phyloP scores from a whole-genome alignment of 2,797 vertebrate genomes.

The Phataginus tricuspis region DNA sequence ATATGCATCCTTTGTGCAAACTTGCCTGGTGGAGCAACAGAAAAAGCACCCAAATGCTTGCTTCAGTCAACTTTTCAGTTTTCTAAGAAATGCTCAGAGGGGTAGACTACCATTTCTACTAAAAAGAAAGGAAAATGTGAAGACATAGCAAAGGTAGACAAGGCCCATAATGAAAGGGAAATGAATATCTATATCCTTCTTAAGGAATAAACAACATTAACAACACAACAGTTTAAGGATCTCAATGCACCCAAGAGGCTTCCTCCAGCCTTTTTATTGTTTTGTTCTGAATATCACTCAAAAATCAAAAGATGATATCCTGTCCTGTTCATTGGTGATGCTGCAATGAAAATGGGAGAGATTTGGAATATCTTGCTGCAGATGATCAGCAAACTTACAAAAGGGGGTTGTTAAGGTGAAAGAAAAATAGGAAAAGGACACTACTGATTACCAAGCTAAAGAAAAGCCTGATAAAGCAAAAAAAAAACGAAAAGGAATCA shows the following conservation, averaged over 20 bases:
- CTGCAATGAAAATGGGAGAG: slow-evolving; percentile 96
- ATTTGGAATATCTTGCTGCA: slow-evolving; percentile 95
- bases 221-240: slow-evolving; percentile 95
- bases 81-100: slow-evolving; percentile 98
- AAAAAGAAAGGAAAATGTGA: slow-evolving; percentile 99
- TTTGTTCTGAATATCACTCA: slow-evolving; percentile 96
- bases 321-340: slow-evolving; percentile 94
- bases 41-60: slow-evolving; percentile 96
- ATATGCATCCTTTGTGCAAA: slow-evolving; percentile 99
- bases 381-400: slow-evolving; percentile 96
- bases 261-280: slow-evolving; percentile 98
- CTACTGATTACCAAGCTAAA: slow-evolving; percentile 95
- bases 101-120: slow-evolving; percentile 98
- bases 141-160: slow-evolving; percentile 96
- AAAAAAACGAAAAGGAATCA: slow-evolving; percentile 87
- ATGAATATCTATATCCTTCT: slow-evolving; percentile 97
- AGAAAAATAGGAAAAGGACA: slow-evolving; percentile 99
- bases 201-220: slow-evolving; percentile 92
- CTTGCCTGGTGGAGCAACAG: slow-evolving; percentile 98
- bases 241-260: slow-evolving; percentile 97
- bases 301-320: slow-evolving; percentile 95
- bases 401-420: slow-evolving; percentile 97
- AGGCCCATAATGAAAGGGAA: slow-evolving; percentile 96
- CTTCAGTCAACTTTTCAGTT: slow-evolving; percentile 95
- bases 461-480: slow-evolving; percentile 92